Evolutionary conservation across 2,888 invertebrate species (phyloP).

Genomic region (Chloroclysta siterata): DNA sequence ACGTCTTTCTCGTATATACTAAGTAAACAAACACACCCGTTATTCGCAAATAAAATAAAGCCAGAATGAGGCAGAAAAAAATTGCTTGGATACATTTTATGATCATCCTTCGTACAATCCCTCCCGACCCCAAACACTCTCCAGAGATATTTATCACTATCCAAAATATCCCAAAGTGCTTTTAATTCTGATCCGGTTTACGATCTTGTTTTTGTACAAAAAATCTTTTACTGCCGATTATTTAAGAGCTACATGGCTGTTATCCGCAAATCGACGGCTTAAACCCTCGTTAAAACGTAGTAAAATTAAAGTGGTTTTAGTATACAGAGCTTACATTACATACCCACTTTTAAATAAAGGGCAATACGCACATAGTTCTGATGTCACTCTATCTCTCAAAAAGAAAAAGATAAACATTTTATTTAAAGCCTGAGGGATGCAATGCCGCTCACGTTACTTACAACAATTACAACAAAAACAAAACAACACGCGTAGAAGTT

Average conservation of each 20-base stretch:
- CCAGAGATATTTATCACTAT: constrained; percentile 24
- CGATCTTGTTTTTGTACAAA: constrained; percentile 37
- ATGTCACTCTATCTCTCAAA: not conserved
- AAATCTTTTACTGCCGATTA: constrained; percentile 34
- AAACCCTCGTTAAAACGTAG: constrained; percentile 35
- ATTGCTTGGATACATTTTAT: constrained; percentile 4
- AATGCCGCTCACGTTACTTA: not conserved
- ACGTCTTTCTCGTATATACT: not conserved
- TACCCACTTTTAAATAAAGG: not conserved
- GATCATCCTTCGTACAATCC: constrained; percentile 11
- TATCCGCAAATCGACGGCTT: constrained; percentile 37
- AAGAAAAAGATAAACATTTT: not conserved
- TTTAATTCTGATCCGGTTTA: constrained; percentile 24
- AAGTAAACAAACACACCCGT: not conserved
- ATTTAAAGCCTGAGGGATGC: not conserved
- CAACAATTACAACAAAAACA: constrained; percentile 8
- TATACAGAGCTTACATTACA: constrained; percentile 23
- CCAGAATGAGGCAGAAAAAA: not conserved
- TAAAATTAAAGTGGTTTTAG: constrained; percentile 38
- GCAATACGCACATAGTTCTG: too few species aligned
- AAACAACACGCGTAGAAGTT: constrained; percentile 10
- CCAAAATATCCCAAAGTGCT: constrained; percentile 30
- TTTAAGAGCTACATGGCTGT: constrained; percentile 24
- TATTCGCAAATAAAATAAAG: not conserved
- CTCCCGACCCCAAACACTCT: constrained; percentile 2